Percentiles rank a stretch among this genome's conserved stretches.
These are phyloP conservation scores for Meta bourneti DNA, from an alignment of 2,888 invertebrate species.

Conservation along the genomic window DNA sequence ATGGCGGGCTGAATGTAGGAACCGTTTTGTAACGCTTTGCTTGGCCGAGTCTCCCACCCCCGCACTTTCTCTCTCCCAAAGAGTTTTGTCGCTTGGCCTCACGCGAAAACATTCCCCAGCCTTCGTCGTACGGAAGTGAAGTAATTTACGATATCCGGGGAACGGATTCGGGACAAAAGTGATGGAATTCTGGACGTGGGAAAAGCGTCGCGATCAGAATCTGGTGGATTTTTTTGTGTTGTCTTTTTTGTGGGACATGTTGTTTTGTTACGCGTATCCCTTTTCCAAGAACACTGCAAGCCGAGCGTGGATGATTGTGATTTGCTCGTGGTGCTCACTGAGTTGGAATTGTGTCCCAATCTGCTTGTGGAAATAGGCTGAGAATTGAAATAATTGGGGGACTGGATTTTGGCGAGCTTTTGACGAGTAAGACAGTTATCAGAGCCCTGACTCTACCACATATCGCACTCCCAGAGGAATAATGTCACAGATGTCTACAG, in stretches of 20 bases:
- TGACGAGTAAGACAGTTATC: too few relatives aligned
- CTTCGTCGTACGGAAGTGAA: too few relatives aligned
- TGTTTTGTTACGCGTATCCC: constrained; percentile 2
- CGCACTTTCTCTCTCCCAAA: not conserved
- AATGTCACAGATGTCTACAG: too few relatives aligned
- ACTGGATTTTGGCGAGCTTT: too few relatives aligned
- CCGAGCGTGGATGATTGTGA: constrained; percentile 14
- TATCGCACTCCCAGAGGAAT: too few relatives aligned
- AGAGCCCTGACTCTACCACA: too few relatives aligned
- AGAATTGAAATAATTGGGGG: too few relatives aligned
- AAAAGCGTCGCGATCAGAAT: constrained; percentile 29
- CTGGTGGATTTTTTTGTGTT: not conserved
- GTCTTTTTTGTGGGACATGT: not conserved
- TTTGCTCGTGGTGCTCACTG: not conserved
- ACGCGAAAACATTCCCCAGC: constrained; percentile 19
- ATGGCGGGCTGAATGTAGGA: constrained; percentile 27
- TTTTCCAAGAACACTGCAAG: constrained; percentile 25
- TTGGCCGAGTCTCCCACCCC: not conserved
- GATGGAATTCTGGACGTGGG: constrained; percentile 51
- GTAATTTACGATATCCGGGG: constrained; percentile 55
- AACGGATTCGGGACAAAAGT: constrained; percentile 31
- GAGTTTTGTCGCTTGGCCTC: constrained; percentile 61
- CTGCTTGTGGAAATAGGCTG: too few relatives aligned
- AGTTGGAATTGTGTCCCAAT: too few relatives aligned
- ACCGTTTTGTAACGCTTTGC: constrained; percentile 51